phyloP scores from a whole-genome alignment of 2,113 vertebrate genomes.

The Eonycteris spelaea region DNA sequence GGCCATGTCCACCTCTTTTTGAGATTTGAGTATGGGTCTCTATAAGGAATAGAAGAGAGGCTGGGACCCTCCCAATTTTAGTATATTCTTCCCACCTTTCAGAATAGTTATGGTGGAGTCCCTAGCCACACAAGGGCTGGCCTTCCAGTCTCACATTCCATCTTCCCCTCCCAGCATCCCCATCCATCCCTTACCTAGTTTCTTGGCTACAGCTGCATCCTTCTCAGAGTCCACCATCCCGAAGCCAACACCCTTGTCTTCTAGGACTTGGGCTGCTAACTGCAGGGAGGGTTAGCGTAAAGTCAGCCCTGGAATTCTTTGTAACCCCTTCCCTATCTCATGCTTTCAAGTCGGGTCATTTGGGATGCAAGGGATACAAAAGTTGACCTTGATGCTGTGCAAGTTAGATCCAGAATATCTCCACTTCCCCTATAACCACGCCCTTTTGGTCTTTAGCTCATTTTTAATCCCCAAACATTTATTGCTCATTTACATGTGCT shows the following conservation, averaged over 20 bases:
- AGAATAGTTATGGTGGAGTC: background rate
- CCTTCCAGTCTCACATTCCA: too few relatives aligned
- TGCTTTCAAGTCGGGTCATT: background rate
- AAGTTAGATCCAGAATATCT: background rate
- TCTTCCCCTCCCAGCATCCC: background rate
- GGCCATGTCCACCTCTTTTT: background rate
- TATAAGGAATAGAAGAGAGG: background rate
- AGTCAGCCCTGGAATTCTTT: background rate
- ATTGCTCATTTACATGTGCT: background rate
- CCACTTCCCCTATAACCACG: background rate
- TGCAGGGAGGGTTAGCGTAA: constrained; percentile 70
- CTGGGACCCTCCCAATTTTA: background rate
- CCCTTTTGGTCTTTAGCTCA: background rate
- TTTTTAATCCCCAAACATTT: background rate
- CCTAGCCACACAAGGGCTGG: background rate
- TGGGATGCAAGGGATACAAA: background rate
- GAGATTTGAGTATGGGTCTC: background rate
- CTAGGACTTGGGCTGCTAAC: constrained; percentile 94
- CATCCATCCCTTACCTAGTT: constrained; percentile 84
- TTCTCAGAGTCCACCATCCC: constrained; percentile 92
- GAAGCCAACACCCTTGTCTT: constrained; percentile 92
- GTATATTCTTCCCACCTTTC: background rate
- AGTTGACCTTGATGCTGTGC: background rate
- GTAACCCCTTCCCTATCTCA: background rate
- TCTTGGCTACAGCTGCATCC: constrained; percentile 88